These are phyloP conservation scores for Exaiptasia diaphana DNA, from an alignment of 64 coral and sea anemone genomes.

Conservation along the genomic window DNA sequence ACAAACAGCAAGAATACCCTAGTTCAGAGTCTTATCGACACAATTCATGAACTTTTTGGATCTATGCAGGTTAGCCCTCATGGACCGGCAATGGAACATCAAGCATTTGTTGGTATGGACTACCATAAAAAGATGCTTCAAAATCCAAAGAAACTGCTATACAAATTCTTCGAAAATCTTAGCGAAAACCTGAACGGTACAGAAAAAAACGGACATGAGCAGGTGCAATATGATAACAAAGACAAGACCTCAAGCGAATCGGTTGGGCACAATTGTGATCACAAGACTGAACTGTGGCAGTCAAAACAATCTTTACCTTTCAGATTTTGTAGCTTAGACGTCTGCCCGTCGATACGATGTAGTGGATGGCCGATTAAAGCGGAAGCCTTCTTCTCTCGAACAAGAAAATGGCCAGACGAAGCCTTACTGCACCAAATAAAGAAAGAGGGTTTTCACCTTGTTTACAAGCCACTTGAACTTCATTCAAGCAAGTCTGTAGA, in stretches of 20 bases:
- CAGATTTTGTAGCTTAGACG: too few species aligned
- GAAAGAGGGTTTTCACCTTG: neutral
- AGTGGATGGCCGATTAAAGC: constrained; percentile 1
- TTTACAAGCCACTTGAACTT: constrained; percentile 14
- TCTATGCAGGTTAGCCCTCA: neutral
- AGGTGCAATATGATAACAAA: neutral
- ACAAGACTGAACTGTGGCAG: too few species aligned
- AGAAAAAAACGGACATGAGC: neutral
- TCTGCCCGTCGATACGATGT: neutral
- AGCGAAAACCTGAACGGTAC: too few species aligned
- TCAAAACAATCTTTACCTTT: too few species aligned
- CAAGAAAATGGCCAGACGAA: neutral
- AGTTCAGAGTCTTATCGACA: constrained; percentile 8
- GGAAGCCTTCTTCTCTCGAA: neutral
- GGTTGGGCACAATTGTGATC: too few species aligned
- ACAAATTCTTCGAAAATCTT: neutral
- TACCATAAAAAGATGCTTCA: neutral
- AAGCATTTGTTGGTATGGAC: neutral
- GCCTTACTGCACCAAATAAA: neutral
- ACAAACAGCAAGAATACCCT: neutral
- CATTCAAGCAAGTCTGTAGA: neutral
- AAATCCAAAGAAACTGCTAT: neutral
- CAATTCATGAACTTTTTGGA: neutral
- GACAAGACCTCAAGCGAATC: neutral
- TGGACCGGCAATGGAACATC: neutral